Conservation (phyloP, 2,113 vertebrate species). For the Chionodraco myersi region DNA sequence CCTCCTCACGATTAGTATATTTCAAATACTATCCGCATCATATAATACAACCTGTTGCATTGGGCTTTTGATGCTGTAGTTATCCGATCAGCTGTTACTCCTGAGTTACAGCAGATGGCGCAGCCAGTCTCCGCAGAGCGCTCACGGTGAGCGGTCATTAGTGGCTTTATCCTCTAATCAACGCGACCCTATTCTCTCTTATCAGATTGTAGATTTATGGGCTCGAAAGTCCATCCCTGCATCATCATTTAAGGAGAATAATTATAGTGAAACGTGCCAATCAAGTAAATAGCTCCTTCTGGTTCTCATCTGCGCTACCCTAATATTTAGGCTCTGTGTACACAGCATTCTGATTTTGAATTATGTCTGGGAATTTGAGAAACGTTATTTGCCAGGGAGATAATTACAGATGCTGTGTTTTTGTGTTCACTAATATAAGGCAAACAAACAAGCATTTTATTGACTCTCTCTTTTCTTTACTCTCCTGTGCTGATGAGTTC, state of each 20-base stretch:
- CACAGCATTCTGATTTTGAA: slow-evolving; percentile 6
- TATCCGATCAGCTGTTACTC: background rate
- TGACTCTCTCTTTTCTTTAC: slow-evolving; percentile 14
- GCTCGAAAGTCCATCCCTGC: background rate
- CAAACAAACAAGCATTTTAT: background rate
- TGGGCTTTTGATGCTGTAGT: background rate
- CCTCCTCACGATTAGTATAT: background rate
- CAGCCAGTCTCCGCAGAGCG: slow-evolving; percentile 13
- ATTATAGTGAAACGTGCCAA: slow-evolving; percentile 56
- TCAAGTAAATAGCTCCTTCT: slow-evolving; percentile 38
- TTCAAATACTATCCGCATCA: background rate
- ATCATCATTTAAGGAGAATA: slow-evolving; percentile 46
- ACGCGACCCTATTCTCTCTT: background rate
- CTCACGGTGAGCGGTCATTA: background rate
- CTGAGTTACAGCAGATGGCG: slow-evolving; percentile 62
- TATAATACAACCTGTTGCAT: slow-evolving; percentile 49
- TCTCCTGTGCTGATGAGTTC: slow-evolving; percentile 21
- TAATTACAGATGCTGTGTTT: slow-evolving; percentile 1
- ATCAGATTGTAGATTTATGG: slow-evolving; percentile 12
- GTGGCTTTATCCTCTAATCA: slow-evolving; percentile 5
- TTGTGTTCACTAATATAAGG: slow-evolving; percentile 15
- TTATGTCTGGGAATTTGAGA: slow-evolving; percentile 20
- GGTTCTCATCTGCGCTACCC: slow-evolving; percentile 20
- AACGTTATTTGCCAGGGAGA: slow-evolving; percentile 3
- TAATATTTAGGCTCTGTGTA: slow-evolving; percentile 15